Percentiles rank a stretch among this genome's conserved stretches.
phyloP scores from a whole-genome alignment of 2,888 invertebrate species.

The Cancer borealis region DNA sequence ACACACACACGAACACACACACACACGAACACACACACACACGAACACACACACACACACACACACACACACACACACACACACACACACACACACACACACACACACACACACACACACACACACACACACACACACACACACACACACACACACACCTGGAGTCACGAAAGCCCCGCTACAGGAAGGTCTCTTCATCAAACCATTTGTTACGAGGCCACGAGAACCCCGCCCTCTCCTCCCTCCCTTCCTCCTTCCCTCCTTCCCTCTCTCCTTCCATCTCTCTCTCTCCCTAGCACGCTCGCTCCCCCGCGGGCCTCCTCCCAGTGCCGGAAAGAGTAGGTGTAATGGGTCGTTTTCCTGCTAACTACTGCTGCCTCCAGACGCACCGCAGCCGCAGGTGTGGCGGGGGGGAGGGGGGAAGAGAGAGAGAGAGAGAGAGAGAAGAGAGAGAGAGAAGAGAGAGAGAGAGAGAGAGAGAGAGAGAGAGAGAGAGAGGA shows the following conservation, averaged over 20 bases:
- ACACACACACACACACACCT: background rate
- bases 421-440: background rate
- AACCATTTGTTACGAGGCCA: constrained; percentile 31
- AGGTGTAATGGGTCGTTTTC: constrained; percentile 15
- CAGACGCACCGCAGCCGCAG: background rate
- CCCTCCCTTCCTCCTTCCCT: background rate
- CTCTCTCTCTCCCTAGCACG: background rate
- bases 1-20: background rate
- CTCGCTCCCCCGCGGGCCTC: background rate
- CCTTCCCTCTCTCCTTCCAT: background rate
- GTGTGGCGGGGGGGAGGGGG: background rate
- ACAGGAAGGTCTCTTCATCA: background rate
- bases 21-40: no score
- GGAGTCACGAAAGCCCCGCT: background rate
- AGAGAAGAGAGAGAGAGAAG: constrained; percentile 18
- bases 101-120: background rate
- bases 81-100: background rate
- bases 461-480: background rate
- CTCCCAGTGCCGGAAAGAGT: constrained; percentile 7
- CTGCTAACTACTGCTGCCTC: background rate
- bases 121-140: background rate
- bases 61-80: no score
- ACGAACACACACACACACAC: no score
- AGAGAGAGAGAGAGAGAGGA: constrained; percentile 41
- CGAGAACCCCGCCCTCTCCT: background rate